These are phyloP conservation scores for Nettapus auritus DNA, from an alignment of 2,113 vertebrate species.

Conservation along the genomic window DNA sequence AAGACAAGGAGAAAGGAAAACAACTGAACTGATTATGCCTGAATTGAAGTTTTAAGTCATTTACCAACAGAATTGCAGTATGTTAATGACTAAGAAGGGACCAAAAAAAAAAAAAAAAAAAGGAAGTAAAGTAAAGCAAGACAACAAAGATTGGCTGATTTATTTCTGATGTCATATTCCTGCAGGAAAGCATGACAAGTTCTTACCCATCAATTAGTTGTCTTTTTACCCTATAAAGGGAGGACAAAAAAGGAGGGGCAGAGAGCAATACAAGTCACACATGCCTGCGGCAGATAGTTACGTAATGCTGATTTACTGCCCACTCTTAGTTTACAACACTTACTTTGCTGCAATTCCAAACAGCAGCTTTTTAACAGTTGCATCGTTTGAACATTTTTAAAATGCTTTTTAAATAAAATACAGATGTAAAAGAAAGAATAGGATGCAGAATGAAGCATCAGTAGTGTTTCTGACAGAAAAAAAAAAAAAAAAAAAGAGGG, in stretches of 20 bases:
- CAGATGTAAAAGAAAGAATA: neutral
- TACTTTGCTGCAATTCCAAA: neutral
- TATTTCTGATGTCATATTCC: slow-evolving; percentile 32
- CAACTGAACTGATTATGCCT: neutral
- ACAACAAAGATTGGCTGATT: slow-evolving; percentile 6
- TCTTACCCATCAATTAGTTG: slow-evolving; percentile 42
- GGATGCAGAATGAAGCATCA: neutral
- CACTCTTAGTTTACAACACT: neutral
- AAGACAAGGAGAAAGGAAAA: neutral
- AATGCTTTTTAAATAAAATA: neutral
- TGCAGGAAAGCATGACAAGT: slow-evolving; percentile 28
- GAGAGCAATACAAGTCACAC: neutral
- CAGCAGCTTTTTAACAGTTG: neutral
- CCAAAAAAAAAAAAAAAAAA: neutral
- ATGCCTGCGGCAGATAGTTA: slow-evolving; percentile 1
- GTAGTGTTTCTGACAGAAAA: neutral
- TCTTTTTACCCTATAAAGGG: neutral
- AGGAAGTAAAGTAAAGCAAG: slow-evolving; percentile 4
- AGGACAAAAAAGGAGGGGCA: neutral
- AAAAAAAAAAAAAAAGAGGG: neutral
- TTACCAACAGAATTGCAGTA: neutral
- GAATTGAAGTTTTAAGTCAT: neutral
- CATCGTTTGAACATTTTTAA: neutral
- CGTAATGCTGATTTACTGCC: slow-evolving; percentile 18
- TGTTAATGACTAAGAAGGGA: neutral